Base-by-base conservation (phyloP, 2,113 vertebrate species). In the Caretta caretta region DNA sequence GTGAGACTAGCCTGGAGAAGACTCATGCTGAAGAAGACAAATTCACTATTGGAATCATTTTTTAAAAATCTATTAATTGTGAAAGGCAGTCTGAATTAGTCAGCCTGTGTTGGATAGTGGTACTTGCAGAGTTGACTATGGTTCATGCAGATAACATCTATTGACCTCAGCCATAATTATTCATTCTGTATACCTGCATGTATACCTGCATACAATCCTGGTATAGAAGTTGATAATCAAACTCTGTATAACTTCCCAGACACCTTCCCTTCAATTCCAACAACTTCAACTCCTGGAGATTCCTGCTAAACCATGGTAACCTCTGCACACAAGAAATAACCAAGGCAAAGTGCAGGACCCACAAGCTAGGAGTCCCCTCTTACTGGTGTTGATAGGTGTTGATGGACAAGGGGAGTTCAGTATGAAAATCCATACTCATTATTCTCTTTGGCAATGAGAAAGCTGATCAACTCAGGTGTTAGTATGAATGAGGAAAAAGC, bases 361-460 rank as follows among this genome's bases (percentile, higher is more conserved):
- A 51, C 51, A 25, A 84, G 31, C 20, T n/a, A 42, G 80, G 88
- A 89, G 85, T 88, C 54, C 12, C 31, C 38, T 96, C 72, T 88
- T 46, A 50, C 50, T 91, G 11, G 31, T 92, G 13, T 54, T 91
- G 25, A 54, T 49, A 59, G n/a, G 27, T 81, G 20, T 84, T 94
- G 75, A 13, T 89, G 82, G 72, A 42, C 19, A 94, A 84, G 75
- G 6, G 24, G 19, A 93, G 48, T 80, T 87, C 22, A 49, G 31
- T 90, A 38, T 93, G 84, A 93, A 95, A 93, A 72, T 59, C 87
- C 76, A 82, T 16, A 19, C 84, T 82, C 82, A 6, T 93, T 93
- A 29, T 51, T 90, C 90, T 90, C 90, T 6, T 6, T 35, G 29
- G 42, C 75, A 81, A 50, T 89, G 75, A 85, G 57, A 78, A 94